Conservation (phyloP, 1,140 invertebrate genomes). For the Frieseomelitta varia region DNA sequence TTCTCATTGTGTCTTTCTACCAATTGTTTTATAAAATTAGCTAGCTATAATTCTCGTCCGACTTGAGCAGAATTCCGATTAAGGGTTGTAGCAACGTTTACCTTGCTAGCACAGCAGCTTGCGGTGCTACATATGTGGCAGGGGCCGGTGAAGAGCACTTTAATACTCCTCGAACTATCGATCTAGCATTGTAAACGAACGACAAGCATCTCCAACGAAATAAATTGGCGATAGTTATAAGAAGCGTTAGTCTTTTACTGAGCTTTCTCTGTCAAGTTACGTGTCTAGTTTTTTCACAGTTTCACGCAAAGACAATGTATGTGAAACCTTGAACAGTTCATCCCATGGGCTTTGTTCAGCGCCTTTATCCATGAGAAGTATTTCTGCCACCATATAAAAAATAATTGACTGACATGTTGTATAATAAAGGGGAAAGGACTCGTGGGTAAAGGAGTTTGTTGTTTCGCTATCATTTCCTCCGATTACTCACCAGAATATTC, state of each 20-base stretch:
- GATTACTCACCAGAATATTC: not conserved
- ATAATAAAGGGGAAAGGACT: not conserved
- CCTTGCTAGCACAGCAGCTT: conserved; percentile 56
- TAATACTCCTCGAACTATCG: conserved; percentile 4
- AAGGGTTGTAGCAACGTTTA: conserved; percentile 45
- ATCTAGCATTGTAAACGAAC: not conserved
- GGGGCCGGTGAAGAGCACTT: conserved; percentile 53
- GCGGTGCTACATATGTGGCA: conserved; percentile 68
- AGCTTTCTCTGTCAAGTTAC: not conserved
- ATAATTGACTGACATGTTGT: not conserved
- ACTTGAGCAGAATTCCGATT: too few species aligned
- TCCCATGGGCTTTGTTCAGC: conserved; percentile 20
- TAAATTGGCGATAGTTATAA: too few species aligned
- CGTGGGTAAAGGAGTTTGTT: not conserved
- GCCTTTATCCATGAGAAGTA: conserved; percentile 39
- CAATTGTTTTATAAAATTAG: too few species aligned
- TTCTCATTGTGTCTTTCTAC: too few species aligned
- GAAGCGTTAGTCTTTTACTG: not conserved
- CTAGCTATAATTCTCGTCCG: not conserved
- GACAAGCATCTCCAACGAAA: not conserved
- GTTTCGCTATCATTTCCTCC: not conserved
- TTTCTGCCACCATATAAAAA: not conserved
- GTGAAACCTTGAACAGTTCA: conserved; percentile 7
- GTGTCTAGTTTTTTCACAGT: not conserved
- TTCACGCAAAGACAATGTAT: conserved; percentile 41